Evolutionary conservation across 2,113 vertebrate genomes (phyloP).

Genomic region (Caretta caretta): DNA sequence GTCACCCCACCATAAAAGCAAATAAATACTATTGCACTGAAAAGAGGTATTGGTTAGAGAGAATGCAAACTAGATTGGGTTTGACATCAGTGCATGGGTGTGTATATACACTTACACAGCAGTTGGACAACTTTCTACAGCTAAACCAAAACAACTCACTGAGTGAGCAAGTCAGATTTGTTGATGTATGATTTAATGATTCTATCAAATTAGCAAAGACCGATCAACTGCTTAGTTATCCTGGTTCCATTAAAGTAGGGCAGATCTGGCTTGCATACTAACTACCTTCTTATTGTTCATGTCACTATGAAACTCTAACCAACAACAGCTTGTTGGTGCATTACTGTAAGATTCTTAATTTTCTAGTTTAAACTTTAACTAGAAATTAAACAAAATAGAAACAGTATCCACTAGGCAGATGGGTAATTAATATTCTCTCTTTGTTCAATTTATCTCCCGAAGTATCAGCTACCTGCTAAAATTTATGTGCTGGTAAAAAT

Average conservation of each 20-base stretch:
- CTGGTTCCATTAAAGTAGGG: background rate
- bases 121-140: background rate
- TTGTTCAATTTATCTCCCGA: background rate
- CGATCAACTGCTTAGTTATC: background rate
- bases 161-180: background rate
- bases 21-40: background rate
- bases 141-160: background rate
- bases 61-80: background rate
- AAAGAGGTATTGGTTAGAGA: background rate
- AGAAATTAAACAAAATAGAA: background rate
- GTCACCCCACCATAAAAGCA: background rate
- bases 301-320: background rate
- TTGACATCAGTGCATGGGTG: background rate
- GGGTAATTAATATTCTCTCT: background rate
- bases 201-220: background rate
- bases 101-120: background rate
- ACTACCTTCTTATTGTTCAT: background rate
- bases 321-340: background rate
- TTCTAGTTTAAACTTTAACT: background rate
- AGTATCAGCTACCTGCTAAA: background rate
- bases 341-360: background rate
- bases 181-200: background rate
- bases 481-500: background rate
- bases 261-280: background rate
- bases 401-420: background rate